Evolutionary conservation across 2,113 vertebrate genomes (phyloP).

Genomic region (Collichthys lucidus): DNA sequence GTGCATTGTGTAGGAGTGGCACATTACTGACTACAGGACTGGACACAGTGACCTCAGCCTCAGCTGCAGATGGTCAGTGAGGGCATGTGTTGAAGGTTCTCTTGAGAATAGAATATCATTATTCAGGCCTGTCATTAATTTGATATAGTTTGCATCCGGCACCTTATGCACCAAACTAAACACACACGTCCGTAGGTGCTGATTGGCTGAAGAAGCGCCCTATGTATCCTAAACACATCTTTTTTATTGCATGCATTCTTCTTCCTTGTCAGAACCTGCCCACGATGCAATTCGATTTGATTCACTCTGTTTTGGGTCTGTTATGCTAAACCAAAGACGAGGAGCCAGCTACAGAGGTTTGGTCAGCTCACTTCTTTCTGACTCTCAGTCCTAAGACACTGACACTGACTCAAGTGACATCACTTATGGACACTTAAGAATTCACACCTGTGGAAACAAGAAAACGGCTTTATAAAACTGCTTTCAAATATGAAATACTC

Average conservation of each 20-base stretch:
- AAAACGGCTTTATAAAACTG: too few species aligned
- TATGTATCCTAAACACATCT: too few species aligned
- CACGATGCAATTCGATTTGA: background rate
- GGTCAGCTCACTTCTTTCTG: too few species aligned
- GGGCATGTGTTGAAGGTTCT: background rate
- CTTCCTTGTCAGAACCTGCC: background rate
- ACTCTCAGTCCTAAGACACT: too few species aligned
- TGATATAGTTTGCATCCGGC: too few species aligned
- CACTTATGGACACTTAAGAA: too few species aligned
- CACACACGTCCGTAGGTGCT: too few species aligned
- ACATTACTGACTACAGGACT: slow-evolving; percentile 15
- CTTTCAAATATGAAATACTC: too few species aligned
- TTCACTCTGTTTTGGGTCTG: background rate
- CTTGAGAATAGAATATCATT: slow-evolving; percentile 11
- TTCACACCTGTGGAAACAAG: too few species aligned
- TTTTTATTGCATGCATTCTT: background rate
- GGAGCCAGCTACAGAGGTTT: background rate
- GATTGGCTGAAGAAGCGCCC: too few species aligned
- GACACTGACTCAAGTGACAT: too few species aligned
- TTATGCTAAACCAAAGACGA: background rate
- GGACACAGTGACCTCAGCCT: slow-evolving; percentile 51
- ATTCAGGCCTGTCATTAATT: background rate
- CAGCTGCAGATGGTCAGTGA: slow-evolving; percentile 63
- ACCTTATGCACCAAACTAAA: too few species aligned
- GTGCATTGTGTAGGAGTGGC: slow-evolving; percentile 60